These are phyloP conservation scores for Tribolium castaneum DNA, from an alignment of 1,140 invertebrate genomes.

Conservation along the genomic window DNA sequence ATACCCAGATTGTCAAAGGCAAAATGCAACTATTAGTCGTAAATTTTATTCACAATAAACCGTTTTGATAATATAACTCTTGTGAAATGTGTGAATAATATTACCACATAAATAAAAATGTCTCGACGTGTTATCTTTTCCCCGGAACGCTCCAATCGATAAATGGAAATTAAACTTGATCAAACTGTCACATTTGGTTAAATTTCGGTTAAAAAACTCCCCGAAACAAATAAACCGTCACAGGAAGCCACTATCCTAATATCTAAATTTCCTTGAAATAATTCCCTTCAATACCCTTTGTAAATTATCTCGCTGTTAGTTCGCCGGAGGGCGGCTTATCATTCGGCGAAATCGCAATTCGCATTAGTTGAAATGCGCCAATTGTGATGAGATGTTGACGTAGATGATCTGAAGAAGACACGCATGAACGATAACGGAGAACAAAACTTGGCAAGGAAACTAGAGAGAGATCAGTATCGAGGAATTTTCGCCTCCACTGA, in stretches of 20 bases:
- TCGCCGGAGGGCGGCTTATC: slow-evolving; percentile 32
- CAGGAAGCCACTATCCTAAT: not conserved
- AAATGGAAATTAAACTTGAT: slow-evolving; percentile 29
- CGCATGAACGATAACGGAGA: slow-evolving; percentile 29
- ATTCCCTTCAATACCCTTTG: not conserved
- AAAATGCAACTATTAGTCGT: slow-evolving; percentile 7
- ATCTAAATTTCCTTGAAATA: not conserved
- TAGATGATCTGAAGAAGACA: slow-evolving; percentile 34
- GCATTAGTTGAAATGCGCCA: slow-evolving; percentile 28
- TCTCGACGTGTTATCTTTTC: slow-evolving; percentile 1
- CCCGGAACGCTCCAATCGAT: slow-evolving; percentile 4
- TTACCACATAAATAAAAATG: slow-evolving; percentile 28
- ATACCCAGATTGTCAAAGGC: not conserved
- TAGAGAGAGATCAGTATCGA: slow-evolving; percentile 18
- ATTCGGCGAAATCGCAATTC: slow-evolving; percentile 37
- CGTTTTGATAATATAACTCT: slow-evolving; percentile 12
- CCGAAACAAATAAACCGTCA: not conserved
- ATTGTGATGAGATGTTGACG: slow-evolving; percentile 32
- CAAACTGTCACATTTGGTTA: slow-evolving; percentile 20
- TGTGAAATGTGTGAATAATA: not conserved
- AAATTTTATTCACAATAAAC: slow-evolving; percentile 28
- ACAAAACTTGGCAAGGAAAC: slow-evolving; percentile 31
- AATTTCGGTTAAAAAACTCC: slow-evolving; percentile 17
- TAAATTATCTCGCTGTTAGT: slow-evolving; percentile 5
- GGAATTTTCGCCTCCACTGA: slow-evolving; percentile 16